Evolutionary conservation across 2,113 vertebrate genomes (phyloP).

Genomic region (Martes martes): DNA sequence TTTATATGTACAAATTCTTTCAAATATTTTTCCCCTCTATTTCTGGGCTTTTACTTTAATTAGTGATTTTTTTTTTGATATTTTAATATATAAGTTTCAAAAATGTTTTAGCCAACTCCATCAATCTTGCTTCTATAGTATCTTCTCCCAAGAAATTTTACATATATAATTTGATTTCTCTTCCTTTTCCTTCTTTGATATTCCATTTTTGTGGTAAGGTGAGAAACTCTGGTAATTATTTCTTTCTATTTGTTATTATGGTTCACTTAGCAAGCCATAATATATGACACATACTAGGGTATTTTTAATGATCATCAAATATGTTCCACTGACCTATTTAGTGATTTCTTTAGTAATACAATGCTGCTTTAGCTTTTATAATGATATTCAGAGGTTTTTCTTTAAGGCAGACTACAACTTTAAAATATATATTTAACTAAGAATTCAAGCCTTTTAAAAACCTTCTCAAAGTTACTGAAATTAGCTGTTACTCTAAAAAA

Average conservation of each 20-base stretch:
- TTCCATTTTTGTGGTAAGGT: background rate
- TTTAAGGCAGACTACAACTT: background rate
- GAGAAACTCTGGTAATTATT: background rate
- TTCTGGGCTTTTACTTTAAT: background rate
- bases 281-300: background rate
- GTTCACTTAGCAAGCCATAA: background rate
- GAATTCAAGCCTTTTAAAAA: slow-evolving; percentile 10
- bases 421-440: slow-evolving; percentile 12
- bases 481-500: background rate
- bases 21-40: background rate
- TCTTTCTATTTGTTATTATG: background rate
- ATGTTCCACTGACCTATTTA: background rate
- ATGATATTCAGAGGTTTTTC: background rate
- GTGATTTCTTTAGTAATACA: background rate
- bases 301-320: background rate
- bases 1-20: background rate
- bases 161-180: background rate
- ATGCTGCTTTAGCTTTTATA: background rate
- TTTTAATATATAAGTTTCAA: background rate
- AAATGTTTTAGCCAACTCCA: background rate
- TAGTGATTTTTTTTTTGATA: background rate
- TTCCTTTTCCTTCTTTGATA: background rate
- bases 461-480: background rate
- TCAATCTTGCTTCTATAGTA: background rate
- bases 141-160: background rate